phyloP scores from a whole-genome alignment of 2,888 invertebrate species.

The Cylloceria caligata region DNA sequence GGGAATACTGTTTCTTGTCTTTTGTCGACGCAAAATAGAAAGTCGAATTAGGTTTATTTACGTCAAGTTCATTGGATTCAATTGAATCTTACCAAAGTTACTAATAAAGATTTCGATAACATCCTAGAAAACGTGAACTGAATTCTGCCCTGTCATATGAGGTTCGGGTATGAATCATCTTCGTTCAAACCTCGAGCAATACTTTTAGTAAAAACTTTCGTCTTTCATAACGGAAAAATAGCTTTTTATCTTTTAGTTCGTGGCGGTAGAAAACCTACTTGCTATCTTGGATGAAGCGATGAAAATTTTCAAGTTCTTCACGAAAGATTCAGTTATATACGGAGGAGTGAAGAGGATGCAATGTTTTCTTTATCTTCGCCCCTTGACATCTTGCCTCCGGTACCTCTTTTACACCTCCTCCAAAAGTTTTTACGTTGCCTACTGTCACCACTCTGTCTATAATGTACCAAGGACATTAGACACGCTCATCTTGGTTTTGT shows the following conservation, averaged over 20 bases:
- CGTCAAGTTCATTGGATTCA: neutral
- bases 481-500: constrained; percentile 26
- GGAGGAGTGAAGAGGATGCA: neutral
- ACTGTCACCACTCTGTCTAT: neutral
- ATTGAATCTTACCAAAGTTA: constrained; percentile 27
- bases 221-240: constrained; percentile 8
- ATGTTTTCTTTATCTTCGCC: neutral
- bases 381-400: constrained; percentile 1
- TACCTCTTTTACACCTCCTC: constrained; percentile 21
- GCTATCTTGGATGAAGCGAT: neutral
- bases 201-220: constrained; percentile 29
- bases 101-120: constrained; percentile 15
- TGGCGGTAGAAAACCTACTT: neutral
- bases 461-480: neutral
- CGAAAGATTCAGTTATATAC: neutral
- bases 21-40: neutral
- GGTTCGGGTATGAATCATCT: neutral
- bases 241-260: constrained; percentile 47
- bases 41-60: neutral
- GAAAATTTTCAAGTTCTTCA: constrained; percentile 23
- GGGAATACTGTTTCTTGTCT: neutral
- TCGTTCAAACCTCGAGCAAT: constrained; percentile 7
- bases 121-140: constrained; percentile 28
- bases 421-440: constrained; percentile 36
- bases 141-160: neutral